Conservation (phyloP, 1,140 invertebrate genomes). For the Tetramorium parvispinum region DNA sequence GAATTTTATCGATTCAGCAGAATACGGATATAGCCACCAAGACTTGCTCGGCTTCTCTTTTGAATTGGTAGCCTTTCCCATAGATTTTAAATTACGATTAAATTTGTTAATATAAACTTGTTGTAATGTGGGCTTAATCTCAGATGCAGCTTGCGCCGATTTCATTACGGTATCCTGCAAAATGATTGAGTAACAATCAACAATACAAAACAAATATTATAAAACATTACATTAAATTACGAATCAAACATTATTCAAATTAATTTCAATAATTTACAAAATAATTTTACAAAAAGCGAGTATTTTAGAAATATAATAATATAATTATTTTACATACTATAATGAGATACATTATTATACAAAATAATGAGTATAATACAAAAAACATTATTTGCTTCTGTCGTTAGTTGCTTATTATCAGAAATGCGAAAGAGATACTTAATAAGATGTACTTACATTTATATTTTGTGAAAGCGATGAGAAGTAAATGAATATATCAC, state of each 20-base stretch:
- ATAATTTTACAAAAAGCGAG: neutral
- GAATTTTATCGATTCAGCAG: neutral
- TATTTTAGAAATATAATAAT: neutral
- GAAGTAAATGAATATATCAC: neutral
- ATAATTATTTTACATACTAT: neutral
- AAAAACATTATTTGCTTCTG: neutral
- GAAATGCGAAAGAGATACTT: neutral
- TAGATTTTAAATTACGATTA: neutral
- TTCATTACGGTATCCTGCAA: slow-evolving; percentile 25
- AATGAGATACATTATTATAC: neutral
- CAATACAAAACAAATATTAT: neutral
- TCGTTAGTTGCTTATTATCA: neutral
- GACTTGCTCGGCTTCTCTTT: slow-evolving; percentile 3
- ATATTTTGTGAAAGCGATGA: slow-evolving; percentile 3
- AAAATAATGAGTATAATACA: neutral
- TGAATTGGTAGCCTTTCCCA: neutral
- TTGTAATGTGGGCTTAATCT: slow-evolving; percentile 2
- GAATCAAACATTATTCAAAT: neutral
- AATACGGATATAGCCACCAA: slow-evolving; percentile 11
- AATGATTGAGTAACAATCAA: slow-evolving; percentile 17
- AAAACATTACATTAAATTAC: neutral
- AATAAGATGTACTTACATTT: slow-evolving; percentile 27
- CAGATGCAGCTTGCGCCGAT: slow-evolving; percentile 15
- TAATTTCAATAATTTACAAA: neutral
- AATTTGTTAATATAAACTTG: slow-evolving; percentile 19